These are phyloP conservation scores for Crocuta crocuta DNA, from an alignment of 2,113 vertebrate genomes.

Conservation along the genomic window DNA sequence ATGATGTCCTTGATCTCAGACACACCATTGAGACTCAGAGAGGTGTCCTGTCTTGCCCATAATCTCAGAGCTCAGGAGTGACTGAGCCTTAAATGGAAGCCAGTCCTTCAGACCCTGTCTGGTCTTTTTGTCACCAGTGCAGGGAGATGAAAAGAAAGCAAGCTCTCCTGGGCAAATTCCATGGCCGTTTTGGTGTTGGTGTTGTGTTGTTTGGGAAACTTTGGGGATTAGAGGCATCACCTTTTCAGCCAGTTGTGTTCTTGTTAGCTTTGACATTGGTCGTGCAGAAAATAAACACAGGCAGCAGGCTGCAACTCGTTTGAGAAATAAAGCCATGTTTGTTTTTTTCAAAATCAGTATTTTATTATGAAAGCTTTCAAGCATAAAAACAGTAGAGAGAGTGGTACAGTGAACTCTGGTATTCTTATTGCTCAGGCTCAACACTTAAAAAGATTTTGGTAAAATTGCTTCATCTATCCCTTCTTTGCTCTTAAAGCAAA, in stretches of 20 bases:
- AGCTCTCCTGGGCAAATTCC: not conserved
- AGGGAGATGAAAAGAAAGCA: not conserved
- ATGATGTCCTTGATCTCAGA: not conserved
- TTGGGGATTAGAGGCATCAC: not conserved
- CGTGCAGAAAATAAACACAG: slow-evolving; percentile 56
- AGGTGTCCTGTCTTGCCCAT: not conserved
- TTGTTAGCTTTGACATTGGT: slow-evolving; percentile 59
- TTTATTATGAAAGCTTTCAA: not conserved
- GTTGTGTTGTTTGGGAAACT: slow-evolving; percentile 51
- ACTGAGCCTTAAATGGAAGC: not conserved
- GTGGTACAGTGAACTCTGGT: not conserved
- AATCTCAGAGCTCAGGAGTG: not conserved
- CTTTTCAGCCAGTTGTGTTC: slow-evolving; percentile 57
- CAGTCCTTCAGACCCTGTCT: not conserved
- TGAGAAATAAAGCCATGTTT: slow-evolving; percentile 49
- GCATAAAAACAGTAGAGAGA: not conserved
- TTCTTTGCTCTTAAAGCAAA: not conserved
- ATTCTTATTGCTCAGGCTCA: not conserved
- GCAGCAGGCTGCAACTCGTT: not conserved
- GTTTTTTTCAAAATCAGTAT: not conserved
- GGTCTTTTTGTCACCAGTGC: not conserved
- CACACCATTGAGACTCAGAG: not conserved
- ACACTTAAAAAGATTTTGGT: not conserved
- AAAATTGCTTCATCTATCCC: not conserved
- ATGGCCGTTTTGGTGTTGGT: not conserved